phyloP scores from a whole-genome alignment of 2,797 vertebrate species.

The Harpagifer antarcticus region DNA sequence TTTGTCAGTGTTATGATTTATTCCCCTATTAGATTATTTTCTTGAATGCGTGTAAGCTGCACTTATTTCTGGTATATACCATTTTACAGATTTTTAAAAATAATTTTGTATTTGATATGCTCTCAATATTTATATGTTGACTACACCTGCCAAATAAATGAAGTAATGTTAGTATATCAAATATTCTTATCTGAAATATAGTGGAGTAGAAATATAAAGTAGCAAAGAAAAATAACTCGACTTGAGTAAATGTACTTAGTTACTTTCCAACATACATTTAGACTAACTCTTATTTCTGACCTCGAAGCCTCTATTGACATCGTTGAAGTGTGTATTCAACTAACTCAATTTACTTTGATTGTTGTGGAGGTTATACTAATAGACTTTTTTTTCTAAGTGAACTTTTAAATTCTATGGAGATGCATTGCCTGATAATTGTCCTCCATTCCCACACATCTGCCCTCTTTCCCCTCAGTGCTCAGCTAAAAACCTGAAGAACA shows the following conservation, averaged over 20 bases:
- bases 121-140: background rate
- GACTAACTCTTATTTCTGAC: too few relatives aligned
- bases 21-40: too few relatives aligned
- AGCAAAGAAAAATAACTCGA: background rate
- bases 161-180: background rate
- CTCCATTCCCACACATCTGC: background rate
- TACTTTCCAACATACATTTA: too few relatives aligned
- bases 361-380: background rate
- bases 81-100: background rate
- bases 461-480: conserved; percentile 88
- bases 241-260: too few relatives aligned
- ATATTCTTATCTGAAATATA: background rate
- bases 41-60: background rate
- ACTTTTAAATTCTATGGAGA: background rate
- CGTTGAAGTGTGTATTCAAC: background rate
- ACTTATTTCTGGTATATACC: background rate
- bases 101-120: background rate
- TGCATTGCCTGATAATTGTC: background rate
- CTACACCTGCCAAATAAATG: background rate
- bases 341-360: background rate
- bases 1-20: too few relatives aligned
- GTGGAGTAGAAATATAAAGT: background rate
- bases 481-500: conserved; percentile 99
- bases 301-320: background rate
- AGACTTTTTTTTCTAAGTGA: background rate